Base-by-base conservation (phyloP, 2,888 invertebrate species). In the Cecidostiba fungosa region DNA sequence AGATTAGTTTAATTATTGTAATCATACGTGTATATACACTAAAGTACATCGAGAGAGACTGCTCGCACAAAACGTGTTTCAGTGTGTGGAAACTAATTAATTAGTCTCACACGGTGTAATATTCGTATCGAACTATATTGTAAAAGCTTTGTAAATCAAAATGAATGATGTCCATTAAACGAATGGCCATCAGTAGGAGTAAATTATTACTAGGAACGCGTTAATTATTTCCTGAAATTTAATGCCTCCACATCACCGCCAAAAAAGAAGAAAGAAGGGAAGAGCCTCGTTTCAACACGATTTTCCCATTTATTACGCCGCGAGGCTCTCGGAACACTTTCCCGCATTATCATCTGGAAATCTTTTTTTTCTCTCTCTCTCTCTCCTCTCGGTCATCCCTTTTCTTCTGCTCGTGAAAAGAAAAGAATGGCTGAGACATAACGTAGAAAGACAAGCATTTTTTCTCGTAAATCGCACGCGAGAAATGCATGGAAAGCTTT, bases 401-500 rank as follows among this genome's bases (percentile, higher is more conserved):
- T 59, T 59, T n/a, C n/a, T 59, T 59, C 19, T 39, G 16, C 8
- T 23, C 19, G 14, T 12, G 19, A 72, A 19, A 36, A n/a, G 26
- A 73, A 47, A 50, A 62, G 66, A 62, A 47, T n/a, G 26, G 23
- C 19, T n/a, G 14, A 72, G 26, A 70, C 43, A n/a, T n/a, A 70
- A 69, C 36, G 73, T 4, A 26, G 29, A 66, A 74, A 85, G 85
- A 85, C 85, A 74, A 73, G 62, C 77, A 73, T 77, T 82, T 82
- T 78, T 82, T 82, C 74, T 73, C 81, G 77, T 54, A 73, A 82
- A 85, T 82, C 85, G 81, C 77, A 70, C 50, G 76, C 81, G 54
- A 82, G 39, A 72, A 85, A 85, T 77, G 85, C 77, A 85, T 81
- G 77, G 77, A 77, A 85, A 85, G 85, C 78, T 80, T 84, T 80